Evolutionary conservation across 2,888 invertebrate species (phyloP).

Genomic region (Halictus quadricinctus): DNA sequence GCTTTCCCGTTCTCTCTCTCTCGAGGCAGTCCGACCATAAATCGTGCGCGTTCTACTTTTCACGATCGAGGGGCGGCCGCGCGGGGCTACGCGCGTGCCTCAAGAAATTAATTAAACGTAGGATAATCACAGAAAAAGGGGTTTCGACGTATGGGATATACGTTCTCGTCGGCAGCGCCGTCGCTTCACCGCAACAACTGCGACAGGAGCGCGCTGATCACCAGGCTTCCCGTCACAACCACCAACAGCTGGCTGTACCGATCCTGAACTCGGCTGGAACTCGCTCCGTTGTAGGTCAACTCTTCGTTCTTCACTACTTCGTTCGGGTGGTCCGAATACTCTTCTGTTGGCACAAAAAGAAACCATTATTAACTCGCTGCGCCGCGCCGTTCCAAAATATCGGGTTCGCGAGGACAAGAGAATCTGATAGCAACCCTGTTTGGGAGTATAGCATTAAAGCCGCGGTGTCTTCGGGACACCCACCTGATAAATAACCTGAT

Average conservation of each 20-base stretch:
- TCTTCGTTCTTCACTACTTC: constrained; percentile 97
- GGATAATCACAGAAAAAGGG: constrained; percentile 83
- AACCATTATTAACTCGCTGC: not conserved
- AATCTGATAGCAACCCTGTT: no score
- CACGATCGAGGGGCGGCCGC: constrained; percentile 67
- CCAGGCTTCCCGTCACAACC: constrained; percentile 74
- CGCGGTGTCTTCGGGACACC: no score
- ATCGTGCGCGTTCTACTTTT: constrained; percentile 60
- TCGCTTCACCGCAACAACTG: constrained; percentile 81
- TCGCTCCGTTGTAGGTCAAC: constrained; percentile 88
- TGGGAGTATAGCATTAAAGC: no score
- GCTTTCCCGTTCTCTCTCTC: constrained; percentile 61
- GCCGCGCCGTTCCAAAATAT: not conserved
- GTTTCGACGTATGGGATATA: constrained; percentile 76
- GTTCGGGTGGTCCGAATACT: constrained; percentile 94
- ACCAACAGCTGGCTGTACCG: constrained; percentile 69
- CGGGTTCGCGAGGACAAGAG: no score
- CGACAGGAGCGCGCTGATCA: constrained; percentile 75
- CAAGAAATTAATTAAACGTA: constrained; percentile 81
- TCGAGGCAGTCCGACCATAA: constrained; percentile 68
- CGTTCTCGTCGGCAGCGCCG: constrained; percentile 66
- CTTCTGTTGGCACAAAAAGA: constrained; percentile 85
- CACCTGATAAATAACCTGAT: no score
- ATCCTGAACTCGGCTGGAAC: constrained; percentile 67
- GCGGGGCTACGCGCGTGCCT: constrained; percentile 61